These are phyloP conservation scores for Planiliza haematocheilus DNA, from an alignment of 2,113 vertebrate species.

Conservation along the genomic window DNA sequence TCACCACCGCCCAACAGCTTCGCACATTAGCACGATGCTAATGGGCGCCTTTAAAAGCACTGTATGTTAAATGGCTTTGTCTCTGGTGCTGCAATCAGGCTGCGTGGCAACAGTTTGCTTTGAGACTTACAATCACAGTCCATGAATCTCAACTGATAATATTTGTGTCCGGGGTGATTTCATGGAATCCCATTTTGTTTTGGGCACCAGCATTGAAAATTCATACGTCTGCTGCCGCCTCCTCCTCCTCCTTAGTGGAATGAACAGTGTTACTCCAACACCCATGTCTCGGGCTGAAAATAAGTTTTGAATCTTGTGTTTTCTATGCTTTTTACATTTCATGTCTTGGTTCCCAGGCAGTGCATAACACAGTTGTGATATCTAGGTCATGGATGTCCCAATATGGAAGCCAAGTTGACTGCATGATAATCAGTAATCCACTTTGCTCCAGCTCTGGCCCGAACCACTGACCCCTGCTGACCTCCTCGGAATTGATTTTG, in stretches of 20 bases:
- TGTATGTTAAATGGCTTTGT: conserved; percentile 14
- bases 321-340: no score
- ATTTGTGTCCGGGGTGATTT: conserved; percentile 26
- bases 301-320: conserved; percentile 54
- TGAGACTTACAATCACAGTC: conserved; percentile 13
- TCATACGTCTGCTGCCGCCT: conserved; percentile 11
- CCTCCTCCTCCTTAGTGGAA: conserved; percentile 11
- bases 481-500: conserved; percentile 95
- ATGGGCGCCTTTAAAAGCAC: conserved; percentile 11
- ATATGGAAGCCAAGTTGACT: conserved; percentile 74
- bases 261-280: conserved; percentile 38
- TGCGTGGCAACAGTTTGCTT: conserved; percentile 28
- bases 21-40: not conserved
- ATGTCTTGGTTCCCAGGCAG: conserved; percentile 49
- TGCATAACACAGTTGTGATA: conserved; percentile 57
- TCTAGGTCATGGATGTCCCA: conserved; percentile 64
- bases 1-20: conserved; percentile 3
- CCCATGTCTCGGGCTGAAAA: conserved; percentile 49
- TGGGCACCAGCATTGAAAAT: conserved; percentile 27
- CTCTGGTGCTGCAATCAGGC: conserved; percentile 13
- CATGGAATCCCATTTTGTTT: conserved; percentile 29
- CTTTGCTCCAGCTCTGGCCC: conserved; percentile 81
- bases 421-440: conserved; percentile 90
- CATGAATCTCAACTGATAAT: not conserved
- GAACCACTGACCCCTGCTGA: conserved; percentile 88